Conservation (phyloP, 2,113 vertebrate genomes). For the Anhinga anhinga region DNA sequence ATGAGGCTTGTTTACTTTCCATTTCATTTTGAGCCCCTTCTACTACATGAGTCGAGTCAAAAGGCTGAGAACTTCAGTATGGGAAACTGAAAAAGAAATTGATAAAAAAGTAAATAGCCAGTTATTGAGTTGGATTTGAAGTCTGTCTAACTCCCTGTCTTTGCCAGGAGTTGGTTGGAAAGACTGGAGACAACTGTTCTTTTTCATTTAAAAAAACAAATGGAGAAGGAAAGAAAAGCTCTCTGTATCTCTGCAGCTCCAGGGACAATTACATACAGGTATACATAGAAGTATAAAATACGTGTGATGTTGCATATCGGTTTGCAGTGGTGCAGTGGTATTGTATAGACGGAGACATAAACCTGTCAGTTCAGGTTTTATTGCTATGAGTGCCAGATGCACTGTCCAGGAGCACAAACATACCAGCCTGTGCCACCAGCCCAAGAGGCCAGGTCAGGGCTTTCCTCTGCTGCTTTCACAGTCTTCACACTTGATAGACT, state of each 20-base stretch:
- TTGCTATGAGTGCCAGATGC: slow-evolving; percentile 21
- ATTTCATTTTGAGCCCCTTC: neutral
- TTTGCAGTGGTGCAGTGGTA: neutral
- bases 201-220: neutral
- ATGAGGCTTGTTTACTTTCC: neutral
- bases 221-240: neutral
- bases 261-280: neutral
- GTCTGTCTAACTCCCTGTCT: neutral
- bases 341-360: slow-evolving; percentile 7
- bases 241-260: neutral
- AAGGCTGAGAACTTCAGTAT: neutral
- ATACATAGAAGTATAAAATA: neutral
- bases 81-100: neutral
- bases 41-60: neutral
- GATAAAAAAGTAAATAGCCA: neutral
- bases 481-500: neutral
- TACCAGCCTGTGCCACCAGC: neutral
- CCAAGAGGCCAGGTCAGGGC: neutral
- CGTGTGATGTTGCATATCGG: neutral
- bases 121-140: neutral
- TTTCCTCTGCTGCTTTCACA: slow-evolving; percentile 18
- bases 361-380: slow-evolving; percentile 38
- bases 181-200: neutral
- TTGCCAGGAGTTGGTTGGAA: neutral
- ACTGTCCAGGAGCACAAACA: slow-evolving; percentile 24